Conservation (phyloP, 2,888 invertebrate genomes). For the Scaptomyza caliginosa region DNA sequence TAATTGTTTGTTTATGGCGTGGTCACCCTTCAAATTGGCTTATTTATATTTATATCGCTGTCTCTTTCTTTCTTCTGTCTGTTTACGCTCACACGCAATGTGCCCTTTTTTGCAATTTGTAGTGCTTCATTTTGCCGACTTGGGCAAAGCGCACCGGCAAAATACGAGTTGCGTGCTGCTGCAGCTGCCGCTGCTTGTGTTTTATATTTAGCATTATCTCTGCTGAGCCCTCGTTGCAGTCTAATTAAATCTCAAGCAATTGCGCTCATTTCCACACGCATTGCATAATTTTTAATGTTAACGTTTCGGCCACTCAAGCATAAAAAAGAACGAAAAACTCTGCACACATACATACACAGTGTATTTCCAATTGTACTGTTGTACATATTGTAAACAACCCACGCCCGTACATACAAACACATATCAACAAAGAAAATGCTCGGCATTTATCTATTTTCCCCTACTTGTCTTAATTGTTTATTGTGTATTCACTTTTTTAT, state of each 20-base stretch:
- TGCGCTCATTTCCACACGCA: constrained; percentile 72
- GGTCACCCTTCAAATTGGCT: constrained; percentile 10
- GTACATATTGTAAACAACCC: constrained; percentile 61
- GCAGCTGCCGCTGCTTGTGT: constrained; percentile 12
- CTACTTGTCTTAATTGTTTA: constrained; percentile 34
- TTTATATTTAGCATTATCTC: constrained; percentile 60
- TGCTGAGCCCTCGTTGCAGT: constrained; percentile 63
- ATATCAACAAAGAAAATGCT: constrained; percentile 3
- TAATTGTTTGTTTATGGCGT: constrained; percentile 47
- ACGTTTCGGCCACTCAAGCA: constrained; percentile 56
- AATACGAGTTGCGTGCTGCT: constrained; percentile 10
- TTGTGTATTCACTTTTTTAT: constrained; percentile 6
- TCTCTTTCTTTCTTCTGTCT: too few relatives aligned
- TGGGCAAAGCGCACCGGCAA: constrained; percentile 34
- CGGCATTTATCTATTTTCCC: constrained; percentile 22
- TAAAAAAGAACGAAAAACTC: constrained; percentile 33
- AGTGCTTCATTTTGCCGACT: constrained; percentile 19
- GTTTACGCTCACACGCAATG: constrained; percentile 10
- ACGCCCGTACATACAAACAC: constrained; percentile 44
- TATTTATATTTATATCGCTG: constrained; percentile 1
- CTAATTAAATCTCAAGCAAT: constrained; percentile 68
- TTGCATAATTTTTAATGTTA: constrained; percentile 65
- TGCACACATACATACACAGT: constrained; percentile 1
- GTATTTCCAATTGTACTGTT: too few relatives aligned
- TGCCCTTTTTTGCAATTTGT: constrained; percentile 10